Conservation (phyloP, 2,888 invertebrate species). For the Pegoplata infirma region DNA sequence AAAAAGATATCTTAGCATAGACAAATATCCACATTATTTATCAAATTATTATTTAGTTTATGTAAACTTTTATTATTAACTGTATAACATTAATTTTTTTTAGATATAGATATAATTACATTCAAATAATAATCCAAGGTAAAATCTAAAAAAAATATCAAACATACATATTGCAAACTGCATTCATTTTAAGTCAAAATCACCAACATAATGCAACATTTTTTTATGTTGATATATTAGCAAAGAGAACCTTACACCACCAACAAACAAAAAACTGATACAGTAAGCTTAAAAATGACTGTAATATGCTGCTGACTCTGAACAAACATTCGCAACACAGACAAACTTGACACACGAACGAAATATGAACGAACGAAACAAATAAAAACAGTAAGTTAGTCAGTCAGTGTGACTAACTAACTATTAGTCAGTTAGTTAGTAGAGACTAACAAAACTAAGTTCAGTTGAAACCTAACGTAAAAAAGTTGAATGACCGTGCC, state of each 20-base stretch:
- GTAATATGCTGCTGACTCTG: background rate
- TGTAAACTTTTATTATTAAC: too few species aligned
- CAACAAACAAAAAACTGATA: background rate
- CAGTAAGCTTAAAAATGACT: background rate
- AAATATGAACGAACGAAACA: too few species aligned
- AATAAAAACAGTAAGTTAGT: conserved; percentile 1
- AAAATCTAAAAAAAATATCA: conserved; percentile 19
- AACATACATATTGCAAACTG: conserved; percentile 3
- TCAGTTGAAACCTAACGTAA: conserved; percentile 36
- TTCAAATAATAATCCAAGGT: conserved; percentile 34
- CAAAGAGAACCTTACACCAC: background rate
- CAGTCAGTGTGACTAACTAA: background rate
- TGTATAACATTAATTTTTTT: background rate
- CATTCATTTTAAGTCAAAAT: background rate
- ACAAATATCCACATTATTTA: too few species aligned
- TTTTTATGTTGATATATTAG: too few species aligned
- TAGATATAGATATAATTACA: conserved; percentile 27
- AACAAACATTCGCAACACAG: background rate
- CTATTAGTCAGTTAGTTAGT: conserved; percentile 21
- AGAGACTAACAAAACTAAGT: conserved; percentile 20
- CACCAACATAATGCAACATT: background rate
- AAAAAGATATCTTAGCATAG: too few species aligned
- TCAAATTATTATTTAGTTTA: too few species aligned
- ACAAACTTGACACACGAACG: conserved; percentile 21
- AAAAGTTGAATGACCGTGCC: conserved; percentile 80